A percentile compares a stretch with the other conserved stretches of the same genome.
These are phyloP conservation scores for Apamea crenata DNA, from an alignment of 2,888 invertebrate species.

Conservation along the genomic window DNA sequence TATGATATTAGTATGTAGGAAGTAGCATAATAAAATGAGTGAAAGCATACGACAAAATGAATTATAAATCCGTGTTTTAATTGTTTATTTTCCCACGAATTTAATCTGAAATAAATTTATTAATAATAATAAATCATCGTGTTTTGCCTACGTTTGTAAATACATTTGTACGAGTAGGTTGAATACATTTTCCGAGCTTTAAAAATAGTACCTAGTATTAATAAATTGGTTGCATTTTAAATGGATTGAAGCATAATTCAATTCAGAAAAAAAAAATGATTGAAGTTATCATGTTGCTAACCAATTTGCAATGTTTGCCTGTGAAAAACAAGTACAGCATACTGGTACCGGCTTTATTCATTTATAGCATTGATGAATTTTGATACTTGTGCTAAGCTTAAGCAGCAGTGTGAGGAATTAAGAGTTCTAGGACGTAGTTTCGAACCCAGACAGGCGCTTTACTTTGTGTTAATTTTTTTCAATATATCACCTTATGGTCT, in stretches of 20 bases:
- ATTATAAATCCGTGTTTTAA: slow-evolving; percentile 27
- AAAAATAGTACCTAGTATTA: neutral
- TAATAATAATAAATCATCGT: slow-evolving; percentile 27
- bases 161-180: neutral
- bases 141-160: slow-evolving; percentile 10
- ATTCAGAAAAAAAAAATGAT: neutral
- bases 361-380: neutral
- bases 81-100: slow-evolving; percentile 46
- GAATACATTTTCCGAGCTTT: neutral
- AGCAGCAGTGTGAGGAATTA: no score
- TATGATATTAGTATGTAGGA: neutral
- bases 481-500: no score
- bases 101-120: no score
- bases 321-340: neutral
- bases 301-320: neutral
- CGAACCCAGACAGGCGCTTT: no score
- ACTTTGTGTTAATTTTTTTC: no score
- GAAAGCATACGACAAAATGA: slow-evolving; percentile 42
- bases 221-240: neutral
- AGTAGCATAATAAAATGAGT: neutral
- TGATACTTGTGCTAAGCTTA: neutral
- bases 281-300: neutral
- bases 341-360: neutral
- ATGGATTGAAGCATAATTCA: slow-evolving; percentile 2
- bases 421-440: no score